Conservation (phyloP, 2,113 vertebrate genomes). For the Candoia aspera region DNA sequence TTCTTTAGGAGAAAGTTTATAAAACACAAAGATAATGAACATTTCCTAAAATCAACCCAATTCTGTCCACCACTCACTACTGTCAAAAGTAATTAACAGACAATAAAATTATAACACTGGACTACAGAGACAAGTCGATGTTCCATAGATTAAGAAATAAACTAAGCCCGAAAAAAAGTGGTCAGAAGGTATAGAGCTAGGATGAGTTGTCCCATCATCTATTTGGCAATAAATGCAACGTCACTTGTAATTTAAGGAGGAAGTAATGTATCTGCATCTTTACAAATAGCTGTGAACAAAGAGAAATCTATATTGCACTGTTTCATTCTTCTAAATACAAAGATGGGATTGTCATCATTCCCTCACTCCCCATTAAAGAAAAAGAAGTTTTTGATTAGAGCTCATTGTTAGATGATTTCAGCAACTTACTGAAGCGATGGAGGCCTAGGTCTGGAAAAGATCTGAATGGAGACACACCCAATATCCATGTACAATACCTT, state of each 20-base stretch:
- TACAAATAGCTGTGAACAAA: not conserved
- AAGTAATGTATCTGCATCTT: not conserved
- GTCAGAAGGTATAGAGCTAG: not conserved
- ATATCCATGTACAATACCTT: not conserved
- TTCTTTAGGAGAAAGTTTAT: too few relatives aligned
- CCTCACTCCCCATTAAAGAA: not conserved
- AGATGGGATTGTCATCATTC: not conserved
- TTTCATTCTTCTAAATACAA: not conserved
- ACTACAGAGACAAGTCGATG: not conserved
- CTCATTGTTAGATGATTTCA: not conserved
- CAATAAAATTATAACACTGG: not conserved
- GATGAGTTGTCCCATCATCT: not conserved
- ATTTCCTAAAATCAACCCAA: not conserved
- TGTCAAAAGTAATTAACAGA: not conserved
- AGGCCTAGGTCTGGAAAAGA: not conserved
- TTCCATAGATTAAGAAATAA: not conserved
- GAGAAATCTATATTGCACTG: not conserved
- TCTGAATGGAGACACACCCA: not conserved
- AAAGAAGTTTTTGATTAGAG: not conserved
- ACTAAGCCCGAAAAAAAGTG: not conserved
- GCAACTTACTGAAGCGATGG: too few relatives aligned
- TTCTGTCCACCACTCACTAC: not conserved
- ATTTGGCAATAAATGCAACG: not conserved
- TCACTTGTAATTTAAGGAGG: not conserved
- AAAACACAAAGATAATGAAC: not conserved